Conservation (phyloP, 2,888 invertebrate species). For the Diplolepis rosae region DNA sequence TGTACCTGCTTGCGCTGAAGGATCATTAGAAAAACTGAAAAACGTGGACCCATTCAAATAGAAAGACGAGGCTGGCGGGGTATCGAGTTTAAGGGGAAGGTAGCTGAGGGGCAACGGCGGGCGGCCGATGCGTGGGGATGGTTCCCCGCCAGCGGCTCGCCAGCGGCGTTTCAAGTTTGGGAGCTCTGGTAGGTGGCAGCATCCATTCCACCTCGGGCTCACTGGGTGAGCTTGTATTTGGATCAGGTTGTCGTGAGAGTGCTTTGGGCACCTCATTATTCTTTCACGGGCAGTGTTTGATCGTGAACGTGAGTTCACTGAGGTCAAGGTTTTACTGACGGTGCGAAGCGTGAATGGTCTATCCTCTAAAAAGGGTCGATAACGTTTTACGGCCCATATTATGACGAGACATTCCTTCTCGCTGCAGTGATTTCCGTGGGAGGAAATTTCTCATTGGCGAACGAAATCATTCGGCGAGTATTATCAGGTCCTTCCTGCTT, state of each 20-base stretch:
- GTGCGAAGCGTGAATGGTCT: slow-evolving; percentile 43
- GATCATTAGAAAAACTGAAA: too few species aligned
- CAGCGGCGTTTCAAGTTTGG: too few species aligned
- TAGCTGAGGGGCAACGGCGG: too few species aligned
- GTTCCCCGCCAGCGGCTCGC: too few species aligned
- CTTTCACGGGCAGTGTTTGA: slow-evolving; percentile 41
- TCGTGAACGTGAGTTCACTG: slow-evolving; percentile 43
- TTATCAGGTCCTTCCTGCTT: not conserved
- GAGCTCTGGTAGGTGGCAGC: too few species aligned
- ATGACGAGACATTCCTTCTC: slow-evolving; percentile 34
- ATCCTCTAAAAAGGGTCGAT: slow-evolving; percentile 43
- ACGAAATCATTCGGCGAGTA: not conserved
- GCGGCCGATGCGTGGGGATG: too few species aligned
- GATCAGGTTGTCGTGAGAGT: slow-evolving; percentile 42
- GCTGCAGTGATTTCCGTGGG: slow-evolving; percentile 28
- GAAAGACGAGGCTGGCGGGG: too few species aligned
- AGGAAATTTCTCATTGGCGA: not conserved
- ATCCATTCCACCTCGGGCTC: not conserved
- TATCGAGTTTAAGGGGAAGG: too few species aligned
- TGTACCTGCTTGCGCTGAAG: too few species aligned
- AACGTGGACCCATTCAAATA: too few species aligned
- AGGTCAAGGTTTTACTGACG: slow-evolving; percentile 47
- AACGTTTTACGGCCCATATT: slow-evolving; percentile 32
- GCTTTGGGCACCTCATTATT: slow-evolving; percentile 48
- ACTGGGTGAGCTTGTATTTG: not conserved